phyloP scores from a whole-genome alignment of 2,797 vertebrate species.

The Paguma larvata region DNA sequence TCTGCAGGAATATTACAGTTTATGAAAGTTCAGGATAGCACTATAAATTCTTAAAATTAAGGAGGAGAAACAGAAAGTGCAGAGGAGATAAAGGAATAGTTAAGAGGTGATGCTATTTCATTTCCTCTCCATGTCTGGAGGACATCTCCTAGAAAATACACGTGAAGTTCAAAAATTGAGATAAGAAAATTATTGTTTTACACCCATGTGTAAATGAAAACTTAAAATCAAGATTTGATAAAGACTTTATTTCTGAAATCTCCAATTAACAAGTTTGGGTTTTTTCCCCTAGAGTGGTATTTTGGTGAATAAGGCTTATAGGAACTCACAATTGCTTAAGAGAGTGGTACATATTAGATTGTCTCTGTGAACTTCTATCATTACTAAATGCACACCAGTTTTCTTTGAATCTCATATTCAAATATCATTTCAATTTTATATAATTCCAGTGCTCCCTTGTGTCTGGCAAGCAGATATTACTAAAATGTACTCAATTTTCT shows the following conservation, averaged over 20 bases:
- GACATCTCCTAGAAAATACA: conserved; percentile 31
- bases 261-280: background rate
- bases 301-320: background rate
- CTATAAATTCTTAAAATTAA: conserved; percentile 78
- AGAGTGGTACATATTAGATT: background rate
- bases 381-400: background rate
- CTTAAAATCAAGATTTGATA: conserved; percentile 61
- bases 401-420: conserved; percentile 40
- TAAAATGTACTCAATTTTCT: background rate
- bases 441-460: background rate
- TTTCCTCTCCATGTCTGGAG: conserved; percentile 63
- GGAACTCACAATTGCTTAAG: background rate
- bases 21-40: conserved; percentile 71
- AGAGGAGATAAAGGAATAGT: conserved; percentile 44
- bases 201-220: conserved; percentile 39
- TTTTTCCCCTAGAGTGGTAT: background rate
- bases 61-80: conserved; percentile 46
- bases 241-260: conserved; percentile 31
- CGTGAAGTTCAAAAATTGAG: conserved; percentile 16
- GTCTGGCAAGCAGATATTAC: conserved; percentile 19
- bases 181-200: conserved; percentile 70
- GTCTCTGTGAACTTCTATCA: background rate
- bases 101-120: conserved; percentile 60
- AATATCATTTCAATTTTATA: conserved; percentile 47
- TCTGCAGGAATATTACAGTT: conserved; percentile 76